Conservation (phyloP, 2,113 vertebrate genomes). For the Sialia sialis region DNA sequence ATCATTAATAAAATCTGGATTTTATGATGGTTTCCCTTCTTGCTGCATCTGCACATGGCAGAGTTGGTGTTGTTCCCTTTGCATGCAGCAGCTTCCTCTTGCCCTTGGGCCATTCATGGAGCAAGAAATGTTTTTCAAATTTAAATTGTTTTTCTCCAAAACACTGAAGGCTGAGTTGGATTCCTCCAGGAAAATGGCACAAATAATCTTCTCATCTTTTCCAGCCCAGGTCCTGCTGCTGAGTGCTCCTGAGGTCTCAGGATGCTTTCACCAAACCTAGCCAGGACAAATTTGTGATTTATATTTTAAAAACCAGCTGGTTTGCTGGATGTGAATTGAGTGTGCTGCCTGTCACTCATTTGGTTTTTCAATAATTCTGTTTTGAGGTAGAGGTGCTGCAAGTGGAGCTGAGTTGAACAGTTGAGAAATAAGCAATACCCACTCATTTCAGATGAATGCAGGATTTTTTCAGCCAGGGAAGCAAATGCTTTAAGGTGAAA, state of each 20-base stretch:
- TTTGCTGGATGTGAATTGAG: neutral
- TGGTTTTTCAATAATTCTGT: neutral
- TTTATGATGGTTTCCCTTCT: accelerated
- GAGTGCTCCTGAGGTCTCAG: neutral
- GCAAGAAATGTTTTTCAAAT: accelerated
- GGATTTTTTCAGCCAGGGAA: neutral
- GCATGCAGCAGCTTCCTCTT: neutral
- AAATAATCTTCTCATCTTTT: neutral
- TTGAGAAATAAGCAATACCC: neutral
- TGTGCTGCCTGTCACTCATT: neutral
- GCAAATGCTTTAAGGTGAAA: neutral
- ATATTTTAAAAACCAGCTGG: accelerated
- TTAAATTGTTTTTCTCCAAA: neutral
- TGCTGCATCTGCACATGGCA: accelerated
- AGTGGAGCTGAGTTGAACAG: neutral
- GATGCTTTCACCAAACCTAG: neutral
- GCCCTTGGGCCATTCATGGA: neutral
- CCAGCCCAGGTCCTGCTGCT: accelerated
- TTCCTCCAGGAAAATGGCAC: neutral
- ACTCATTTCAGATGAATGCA: neutral
- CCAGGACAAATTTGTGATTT: neutral
- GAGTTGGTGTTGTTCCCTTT: neutral
- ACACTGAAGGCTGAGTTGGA: neutral
- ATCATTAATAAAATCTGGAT: neutral
- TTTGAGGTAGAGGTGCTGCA: neutral